Evolutionary conservation across 2,113 vertebrate species (phyloP).

Genomic region (Hydrolagus affinis): DNA sequence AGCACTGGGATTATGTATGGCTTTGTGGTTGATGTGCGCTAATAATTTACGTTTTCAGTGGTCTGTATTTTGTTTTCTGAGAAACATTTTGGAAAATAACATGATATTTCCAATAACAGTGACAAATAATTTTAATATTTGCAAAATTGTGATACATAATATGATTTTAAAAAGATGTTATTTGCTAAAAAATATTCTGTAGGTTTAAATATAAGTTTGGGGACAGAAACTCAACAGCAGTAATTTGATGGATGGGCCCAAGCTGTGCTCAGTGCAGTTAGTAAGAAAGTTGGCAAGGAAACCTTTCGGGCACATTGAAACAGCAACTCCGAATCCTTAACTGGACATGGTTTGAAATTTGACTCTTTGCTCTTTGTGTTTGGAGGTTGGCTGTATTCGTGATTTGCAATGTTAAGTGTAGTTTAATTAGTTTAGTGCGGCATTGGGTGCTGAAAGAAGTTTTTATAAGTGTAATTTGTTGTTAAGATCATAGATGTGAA

Average conservation of each 20-base stretch:
- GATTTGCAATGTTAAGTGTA: neutral
- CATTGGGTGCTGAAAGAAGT: neutral
- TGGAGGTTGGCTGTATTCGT: neutral
- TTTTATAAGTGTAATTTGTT: too few species aligned
- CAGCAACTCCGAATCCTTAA: constrained; percentile 58
- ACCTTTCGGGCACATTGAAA: constrained; percentile 54
- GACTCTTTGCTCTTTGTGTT: constrained; percentile 53
- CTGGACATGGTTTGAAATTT: constrained; percentile 58
- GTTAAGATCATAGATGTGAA: neutral
- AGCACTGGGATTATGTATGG: too few species aligned
- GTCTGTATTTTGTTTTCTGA: constrained; percentile 36
- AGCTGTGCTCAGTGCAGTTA: constrained; percentile 46
- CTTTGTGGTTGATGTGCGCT: too few species aligned
- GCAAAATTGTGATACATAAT: constrained; percentile 36
- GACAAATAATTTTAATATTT: constrained; percentile 12
- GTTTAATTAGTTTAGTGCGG: neutral
- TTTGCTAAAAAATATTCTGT: constrained; percentile 47
- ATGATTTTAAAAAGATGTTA: constrained; percentile 42
- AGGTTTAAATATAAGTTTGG: constrained; percentile 46
- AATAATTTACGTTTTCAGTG: constrained; percentile 46
- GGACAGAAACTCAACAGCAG: constrained; percentile 44
- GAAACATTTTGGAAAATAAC: too few species aligned
- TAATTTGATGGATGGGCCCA: constrained; percentile 47
- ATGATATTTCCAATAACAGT: too few species aligned
- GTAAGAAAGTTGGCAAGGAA: constrained; percentile 50